phyloP scores from a whole-genome alignment of 1,140 invertebrate genomes.

The Tribolium castaneum region DNA sequence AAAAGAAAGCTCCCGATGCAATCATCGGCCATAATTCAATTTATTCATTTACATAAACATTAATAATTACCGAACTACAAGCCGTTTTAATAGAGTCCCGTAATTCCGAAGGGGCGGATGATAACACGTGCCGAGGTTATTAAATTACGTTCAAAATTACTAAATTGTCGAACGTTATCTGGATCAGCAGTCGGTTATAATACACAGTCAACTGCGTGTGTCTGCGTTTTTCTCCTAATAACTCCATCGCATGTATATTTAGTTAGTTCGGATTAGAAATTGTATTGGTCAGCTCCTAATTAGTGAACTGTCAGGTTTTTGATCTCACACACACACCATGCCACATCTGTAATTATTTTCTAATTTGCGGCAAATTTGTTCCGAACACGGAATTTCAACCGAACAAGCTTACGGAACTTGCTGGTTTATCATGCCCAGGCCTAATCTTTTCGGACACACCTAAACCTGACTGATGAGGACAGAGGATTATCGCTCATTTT shows the following conservation, averaged over 20 bases:
- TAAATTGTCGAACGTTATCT: constrained; percentile 27
- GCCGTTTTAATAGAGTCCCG: constrained; percentile 21
- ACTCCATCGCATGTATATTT: constrained; percentile 6
- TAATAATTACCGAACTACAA: constrained; percentile 34
- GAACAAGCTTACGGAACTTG: neutral
- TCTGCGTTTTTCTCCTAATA: constrained; percentile 4
- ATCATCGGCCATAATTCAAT: constrained; percentile 27
- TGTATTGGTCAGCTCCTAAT: constrained; percentile 11
- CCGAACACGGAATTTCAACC: neutral
- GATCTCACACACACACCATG: neutral
- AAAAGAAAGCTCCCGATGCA: constrained; percentile 12
- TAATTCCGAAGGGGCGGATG: constrained; percentile 19
- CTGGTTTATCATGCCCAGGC: neutral
- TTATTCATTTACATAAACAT: constrained; percentile 31
- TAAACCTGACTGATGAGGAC: neutral
- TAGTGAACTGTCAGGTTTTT: constrained; percentile 26
- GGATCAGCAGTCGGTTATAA: constrained; percentile 18
- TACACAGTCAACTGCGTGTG: neutral
- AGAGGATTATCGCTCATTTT: neutral
- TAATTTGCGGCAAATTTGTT: constrained; percentile 18
- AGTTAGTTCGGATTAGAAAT: neutral
- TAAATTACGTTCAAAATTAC: constrained; percentile 30
- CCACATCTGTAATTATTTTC: constrained; percentile 9
- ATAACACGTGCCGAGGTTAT: constrained; percentile 29
- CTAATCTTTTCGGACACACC: neutral